Base-by-base conservation (phyloP, 2,888 invertebrate genomes). In the Liposcelis brunnea region DNA sequence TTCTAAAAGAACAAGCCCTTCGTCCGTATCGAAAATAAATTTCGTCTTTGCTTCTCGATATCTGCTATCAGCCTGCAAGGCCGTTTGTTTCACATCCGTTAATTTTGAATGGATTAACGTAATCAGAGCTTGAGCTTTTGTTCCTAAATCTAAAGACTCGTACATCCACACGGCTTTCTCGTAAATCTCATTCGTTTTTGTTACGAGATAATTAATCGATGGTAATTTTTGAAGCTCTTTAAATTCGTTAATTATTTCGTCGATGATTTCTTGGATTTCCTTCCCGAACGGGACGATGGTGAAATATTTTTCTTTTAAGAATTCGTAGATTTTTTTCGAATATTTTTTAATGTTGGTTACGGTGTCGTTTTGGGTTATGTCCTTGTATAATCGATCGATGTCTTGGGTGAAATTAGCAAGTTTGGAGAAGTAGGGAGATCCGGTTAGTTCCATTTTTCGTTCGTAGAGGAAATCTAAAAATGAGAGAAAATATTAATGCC, bases 31-130 rank as follows among this genome's bases (percentile, higher is more conserved):
- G 61, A 86, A 87, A 45, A 84, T 70, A 59, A 89, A 89, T 61
- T 82, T 82, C 0, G 87, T 89, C 63, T 89, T 87, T 2, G 85
- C 81, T 49, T 78, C 77, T 12, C 85, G 74, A 57, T 85, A 83
- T 50, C 80, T 77, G 56, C 80, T 83, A 51, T 85, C 83, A 15
- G 82, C 80, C 58, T 87, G 78, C 18, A 87, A 59, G 0, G 86
- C 86, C 12, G 83, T 86, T 55, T 78, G 74, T 2, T 79, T 75
- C 55, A 80, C 69, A 49, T 81, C 81, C 0, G 75, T 71, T 2
- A 85, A 58, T 58, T 84, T 84, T 16, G 70, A 68, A 54, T 81
- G 77, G 5, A 85, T 43, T 4, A 83, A 64, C 6, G 73, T 70
- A 35, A 80, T 68, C 0, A 76, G 57, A 10, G 68, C 69, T 49